Evolutionary conservation across 1,140 invertebrate species (phyloP).

Genomic region (Bombus cullumanus): DNA sequence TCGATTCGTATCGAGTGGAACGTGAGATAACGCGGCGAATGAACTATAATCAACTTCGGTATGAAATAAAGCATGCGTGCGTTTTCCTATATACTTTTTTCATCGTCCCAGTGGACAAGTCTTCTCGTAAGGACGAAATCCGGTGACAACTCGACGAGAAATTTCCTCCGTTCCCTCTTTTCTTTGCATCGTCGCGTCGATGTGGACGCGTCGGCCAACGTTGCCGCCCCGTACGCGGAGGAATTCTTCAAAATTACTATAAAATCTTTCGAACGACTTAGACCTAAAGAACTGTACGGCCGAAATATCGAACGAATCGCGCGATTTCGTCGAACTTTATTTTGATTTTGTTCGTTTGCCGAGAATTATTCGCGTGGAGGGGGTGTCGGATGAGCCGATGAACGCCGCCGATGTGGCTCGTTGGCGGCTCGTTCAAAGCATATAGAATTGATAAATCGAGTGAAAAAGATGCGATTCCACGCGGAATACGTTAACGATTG

Average conservation of each 20-base stretch:
- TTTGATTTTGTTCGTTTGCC: neutral
- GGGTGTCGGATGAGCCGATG: too few relatives aligned
- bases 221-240: neutral
- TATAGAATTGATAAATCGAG: conserved; percentile 13
- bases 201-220: too few relatives aligned
- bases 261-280: neutral
- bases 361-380: too few relatives aligned
- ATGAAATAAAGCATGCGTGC: neutral
- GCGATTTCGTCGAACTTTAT: neutral
- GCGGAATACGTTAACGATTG: conserved; percentile 40
- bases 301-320: neutral
- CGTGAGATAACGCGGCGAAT: neutral
- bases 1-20: conserved; percentile 6
- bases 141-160: neutral
- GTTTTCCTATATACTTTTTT: neutral
- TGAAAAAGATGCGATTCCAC: neutral
- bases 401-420: too few relatives aligned
- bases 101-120: neutral
- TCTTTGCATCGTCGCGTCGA: neutral
- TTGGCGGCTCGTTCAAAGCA: too few relatives aligned
- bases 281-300: neutral
- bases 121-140: conserved; percentile 27
- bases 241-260: neutral
- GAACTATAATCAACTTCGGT: neutral
- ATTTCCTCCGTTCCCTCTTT: neutral